Conservation (phyloP, 2,797 vertebrate species). For the Phrynocephalus forsythii region DNA sequence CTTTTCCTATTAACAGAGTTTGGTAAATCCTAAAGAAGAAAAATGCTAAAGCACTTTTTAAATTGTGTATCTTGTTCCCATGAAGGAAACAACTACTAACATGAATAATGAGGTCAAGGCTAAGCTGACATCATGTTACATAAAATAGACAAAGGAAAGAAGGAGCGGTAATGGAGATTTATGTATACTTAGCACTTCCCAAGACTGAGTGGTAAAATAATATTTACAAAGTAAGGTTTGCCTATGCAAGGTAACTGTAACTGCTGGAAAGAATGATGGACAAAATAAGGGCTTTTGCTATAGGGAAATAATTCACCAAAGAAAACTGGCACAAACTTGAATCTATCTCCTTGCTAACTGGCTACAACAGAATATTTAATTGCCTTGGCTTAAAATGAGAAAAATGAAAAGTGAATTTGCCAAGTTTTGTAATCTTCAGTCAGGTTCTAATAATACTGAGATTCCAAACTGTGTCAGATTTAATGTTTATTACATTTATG, state of each 20-base stretch:
- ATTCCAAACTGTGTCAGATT: conserved; percentile 44
- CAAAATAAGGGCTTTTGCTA: conserved; percentile 64
- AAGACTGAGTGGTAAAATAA: conserved; percentile 31
- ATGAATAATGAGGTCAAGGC: conserved; percentile 23
- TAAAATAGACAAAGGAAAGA: neutral
- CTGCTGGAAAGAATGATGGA: conserved; percentile 43
- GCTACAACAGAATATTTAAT: conserved; percentile 60
- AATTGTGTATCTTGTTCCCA: conserved; percentile 26
- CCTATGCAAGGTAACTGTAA: conserved; percentile 14
- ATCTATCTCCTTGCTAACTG: conserved; percentile 66
- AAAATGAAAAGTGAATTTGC: conserved; percentile 62
- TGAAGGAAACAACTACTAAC: conserved; percentile 17
- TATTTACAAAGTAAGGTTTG: conserved; percentile 2
- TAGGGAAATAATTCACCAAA: conserved; percentile 61
- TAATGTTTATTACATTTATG: neutral
- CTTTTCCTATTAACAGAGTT: neutral
- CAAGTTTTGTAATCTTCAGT: conserved; percentile 62
- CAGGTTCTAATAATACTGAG: conserved; percentile 25
- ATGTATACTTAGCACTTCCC: conserved; percentile 22
- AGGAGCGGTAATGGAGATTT: conserved; percentile 11
- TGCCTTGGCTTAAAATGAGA: conserved; percentile 72
- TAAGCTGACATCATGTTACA: conserved; percentile 9
- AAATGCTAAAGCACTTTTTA: conserved; percentile 15
- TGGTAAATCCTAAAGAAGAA: neutral
- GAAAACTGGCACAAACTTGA: conserved; percentile 62